Evolutionary conservation across 1,140 invertebrate species (phyloP).

Genomic region (Drosophila ogumai): DNA sequence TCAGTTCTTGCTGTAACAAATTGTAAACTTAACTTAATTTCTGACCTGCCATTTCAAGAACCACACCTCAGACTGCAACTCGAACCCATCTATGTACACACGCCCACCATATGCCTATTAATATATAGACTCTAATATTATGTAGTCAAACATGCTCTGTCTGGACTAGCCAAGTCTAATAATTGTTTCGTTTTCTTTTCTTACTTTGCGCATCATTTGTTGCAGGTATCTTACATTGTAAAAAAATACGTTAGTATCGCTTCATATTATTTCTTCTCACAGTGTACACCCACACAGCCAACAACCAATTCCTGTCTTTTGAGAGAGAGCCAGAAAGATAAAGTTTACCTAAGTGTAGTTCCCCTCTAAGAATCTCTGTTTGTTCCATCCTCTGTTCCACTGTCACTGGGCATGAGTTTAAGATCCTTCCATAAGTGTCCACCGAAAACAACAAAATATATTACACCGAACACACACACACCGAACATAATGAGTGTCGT

Average conservation of each 20-base stretch:
- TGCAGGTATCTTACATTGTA: conserved; percentile 84
- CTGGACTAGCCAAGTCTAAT: conserved; percentile 76
- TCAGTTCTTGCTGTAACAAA: not conserved
- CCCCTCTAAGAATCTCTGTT: conserved; percentile 30
- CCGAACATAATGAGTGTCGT: conserved; percentile 58
- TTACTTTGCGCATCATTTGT: conserved; percentile 83
- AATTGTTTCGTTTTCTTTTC: conserved; percentile 80
- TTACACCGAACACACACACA: conserved; percentile 7
- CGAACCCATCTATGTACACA: conserved; percentile 22
- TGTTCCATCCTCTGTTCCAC: conserved; percentile 17
- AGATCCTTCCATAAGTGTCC: conserved; percentile 52
- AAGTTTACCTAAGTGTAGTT: conserved; percentile 5
- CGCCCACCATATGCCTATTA: conserved; percentile 17
- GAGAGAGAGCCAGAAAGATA: conserved; percentile 19
- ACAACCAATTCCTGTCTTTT: conserved; percentile 40
- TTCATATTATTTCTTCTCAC: conserved; percentile 77
- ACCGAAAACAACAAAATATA: conserved; percentile 1
- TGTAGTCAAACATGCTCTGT: conserved; percentile 56
- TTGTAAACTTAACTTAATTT: conserved; percentile 18
- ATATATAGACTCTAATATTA: conserved; percentile 34
- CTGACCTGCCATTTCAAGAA: conserved; percentile 18
- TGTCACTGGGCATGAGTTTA: conserved; percentile 61
- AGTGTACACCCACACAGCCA: conserved; percentile 27
- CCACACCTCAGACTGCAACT: conserved; percentile 20
- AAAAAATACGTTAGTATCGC: conserved; percentile 85